phyloP scores from a whole-genome alignment of 2,113 vertebrate species.

The Nansenia antarctica region DNA sequence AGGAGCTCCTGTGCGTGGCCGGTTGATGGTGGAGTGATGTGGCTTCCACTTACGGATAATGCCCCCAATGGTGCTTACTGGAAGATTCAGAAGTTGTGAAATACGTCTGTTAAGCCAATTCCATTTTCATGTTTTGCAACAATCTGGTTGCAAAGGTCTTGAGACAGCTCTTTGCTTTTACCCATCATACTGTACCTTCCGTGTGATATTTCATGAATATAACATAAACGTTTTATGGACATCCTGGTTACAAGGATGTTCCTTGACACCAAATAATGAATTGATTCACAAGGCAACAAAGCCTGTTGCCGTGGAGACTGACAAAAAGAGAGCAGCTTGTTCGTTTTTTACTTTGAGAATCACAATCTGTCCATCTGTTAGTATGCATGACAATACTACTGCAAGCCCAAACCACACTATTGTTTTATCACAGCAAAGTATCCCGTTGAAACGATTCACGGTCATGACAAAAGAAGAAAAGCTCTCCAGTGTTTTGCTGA shows the following conservation, averaged over 20 bases:
- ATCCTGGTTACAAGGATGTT: slow-evolving; percentile 34
- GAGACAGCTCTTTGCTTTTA: no score
- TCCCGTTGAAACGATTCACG: not conserved
- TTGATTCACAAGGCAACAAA: slow-evolving; percentile 34
- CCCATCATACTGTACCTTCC: no score
- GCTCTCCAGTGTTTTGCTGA: not conserved
- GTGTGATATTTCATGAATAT: slow-evolving; percentile 20
- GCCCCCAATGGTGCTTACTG: no score
- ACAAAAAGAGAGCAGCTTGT: slow-evolving; percentile 6
- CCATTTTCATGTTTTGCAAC: no score
- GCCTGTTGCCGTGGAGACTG: slow-evolving; percentile 27
- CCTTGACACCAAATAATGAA: slow-evolving; percentile 34
- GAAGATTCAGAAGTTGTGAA: no score
- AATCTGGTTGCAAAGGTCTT: no score
- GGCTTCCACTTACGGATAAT: no score
- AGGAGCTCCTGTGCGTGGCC: no score
- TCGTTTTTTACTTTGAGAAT: slow-evolving; percentile 17
- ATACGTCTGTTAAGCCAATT: no score
- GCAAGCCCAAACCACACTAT: not conserved
- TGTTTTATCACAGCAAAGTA: not conserved
- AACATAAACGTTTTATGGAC: slow-evolving; percentile 33
- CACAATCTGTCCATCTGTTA: slow-evolving; percentile 12
- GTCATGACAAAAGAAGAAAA: not conserved
- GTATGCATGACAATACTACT: not conserved
- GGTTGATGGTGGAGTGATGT: no score